Base-by-base conservation (phyloP, 2,113 vertebrate species). In the Platichthys stellatus region DNA sequence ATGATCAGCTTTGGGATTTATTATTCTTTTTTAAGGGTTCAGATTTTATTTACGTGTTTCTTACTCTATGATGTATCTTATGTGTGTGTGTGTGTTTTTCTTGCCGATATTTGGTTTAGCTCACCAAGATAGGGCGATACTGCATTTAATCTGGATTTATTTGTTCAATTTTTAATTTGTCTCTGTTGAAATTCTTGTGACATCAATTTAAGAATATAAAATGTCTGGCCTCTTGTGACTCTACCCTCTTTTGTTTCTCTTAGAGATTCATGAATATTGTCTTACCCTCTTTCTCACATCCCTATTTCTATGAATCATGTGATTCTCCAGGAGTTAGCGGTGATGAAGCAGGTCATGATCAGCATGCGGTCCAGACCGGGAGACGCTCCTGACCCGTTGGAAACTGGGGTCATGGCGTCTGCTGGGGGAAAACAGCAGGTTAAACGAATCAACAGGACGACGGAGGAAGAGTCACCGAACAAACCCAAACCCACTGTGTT, bases 291-390 rank as follows among this genome's bases (percentile, higher is more conserved):
- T 88, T 57, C 66, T 62, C 63, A 61, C 14, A 31, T 71, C 9
- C 47, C 3, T 28, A 8, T 76, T 56, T 81, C 63, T 40, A 58
- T 76, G 35, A 63, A 62, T 72, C 31, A 58, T 86, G 84, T 84
- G 66, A 57, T 89, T 91, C 86, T 85, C 67, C 87, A 99, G 97
- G 97, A 99, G 91, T 86, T 99, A 70, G 96, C 96, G 4, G 92
- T 94, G 81, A 98, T 99, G 96, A 99, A 99, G 83, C 96, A 97
- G 89, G 91, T 96, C 83, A 92, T 99, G 84, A 88, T 95, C 91
- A 93, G 87, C 83, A 95, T 99, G 91, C 92, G 61, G 28, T 92
- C 92, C 76, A 93, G 91, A 88, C 89, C 24, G 85, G 89, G 66
- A 71, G 72, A 56, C 0, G 2, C 83, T 67, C 61, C 84, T 68